phyloP scores from a whole-genome alignment of 1,140 invertebrate genomes.

The Aricia agestis region DNA sequence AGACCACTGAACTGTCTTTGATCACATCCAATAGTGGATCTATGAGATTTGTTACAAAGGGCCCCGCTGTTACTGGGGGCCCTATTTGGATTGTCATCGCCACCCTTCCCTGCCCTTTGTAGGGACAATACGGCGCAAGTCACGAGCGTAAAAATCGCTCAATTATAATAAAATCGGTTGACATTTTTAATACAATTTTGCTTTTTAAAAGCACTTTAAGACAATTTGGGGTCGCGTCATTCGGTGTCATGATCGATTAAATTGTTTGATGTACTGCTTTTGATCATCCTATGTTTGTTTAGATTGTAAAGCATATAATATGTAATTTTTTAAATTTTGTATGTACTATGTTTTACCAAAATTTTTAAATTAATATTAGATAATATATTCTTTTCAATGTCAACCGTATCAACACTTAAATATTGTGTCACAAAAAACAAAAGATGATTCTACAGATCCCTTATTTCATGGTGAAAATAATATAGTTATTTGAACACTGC shows the following conservation, averaged over 20 bases:
- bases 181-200: conserved; percentile 13
- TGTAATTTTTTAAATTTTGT: too few species aligned
- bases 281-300: too few species aligned
- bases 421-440: too few species aligned
- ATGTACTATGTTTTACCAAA: too few species aligned
- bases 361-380: too few species aligned
- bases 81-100: conserved; percentile 64
- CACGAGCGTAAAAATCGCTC: conserved; percentile 32
- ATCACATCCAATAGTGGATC: conserved; percentile 26
- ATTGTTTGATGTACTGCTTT: not conserved
- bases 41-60: conserved; percentile 55
- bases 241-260: not conserved
- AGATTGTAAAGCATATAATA: too few species aligned
- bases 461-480: too few species aligned
- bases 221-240: not conserved
- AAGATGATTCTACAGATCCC: too few species aligned
- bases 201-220: not conserved
- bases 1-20: conserved; percentile 5
- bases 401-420: too few species aligned
- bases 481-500: not conserved
- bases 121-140: conserved; percentile 46
- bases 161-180: conserved; percentile 17
- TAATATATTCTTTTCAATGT: too few species aligned
- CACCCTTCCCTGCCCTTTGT: conserved; percentile 54
- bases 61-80: conserved; percentile 48